Percentiles rank a stretch among this genome's conserved stretches.
These are phyloP conservation scores for Cheirogaleus major DNA, from an alignment of 2,797 vertebrate genomes.

Conservation along the genomic window DNA sequence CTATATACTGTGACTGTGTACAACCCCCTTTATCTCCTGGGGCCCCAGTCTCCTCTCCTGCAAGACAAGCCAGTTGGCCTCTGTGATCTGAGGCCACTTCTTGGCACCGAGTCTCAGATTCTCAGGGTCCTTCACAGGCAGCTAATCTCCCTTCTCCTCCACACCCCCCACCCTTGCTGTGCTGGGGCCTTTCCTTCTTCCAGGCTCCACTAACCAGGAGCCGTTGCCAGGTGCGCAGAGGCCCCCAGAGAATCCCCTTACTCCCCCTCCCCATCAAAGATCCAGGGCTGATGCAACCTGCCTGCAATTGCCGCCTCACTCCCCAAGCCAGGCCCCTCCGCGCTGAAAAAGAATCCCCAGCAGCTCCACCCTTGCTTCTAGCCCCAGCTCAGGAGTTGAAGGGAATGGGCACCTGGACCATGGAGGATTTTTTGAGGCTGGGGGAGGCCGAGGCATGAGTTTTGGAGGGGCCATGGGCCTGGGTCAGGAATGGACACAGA, in stretches of 20 bases:
- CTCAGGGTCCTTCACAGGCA: background rate
- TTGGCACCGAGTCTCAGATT: background rate
- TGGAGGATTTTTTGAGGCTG: background rate
- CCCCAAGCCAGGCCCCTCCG: conserved; percentile 54
- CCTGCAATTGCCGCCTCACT: conserved; percentile 73
- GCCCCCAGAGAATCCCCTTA: conserved; percentile 51
- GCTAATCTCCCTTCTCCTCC: background rate
- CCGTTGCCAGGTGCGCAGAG: conserved; percentile 6
- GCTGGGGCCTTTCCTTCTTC: background rate
- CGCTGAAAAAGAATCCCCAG: conserved; percentile 74
- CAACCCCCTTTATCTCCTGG: background rate
- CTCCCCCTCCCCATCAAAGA: conserved; percentile 27
- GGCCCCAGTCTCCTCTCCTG: background rate
- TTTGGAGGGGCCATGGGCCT: background rate
- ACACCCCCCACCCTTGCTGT: background rate
- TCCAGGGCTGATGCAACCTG: conserved; percentile 82
- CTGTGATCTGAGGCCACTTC: background rate
- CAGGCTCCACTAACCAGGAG: background rate
- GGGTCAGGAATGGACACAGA: background rate
- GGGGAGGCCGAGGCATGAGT: background rate
- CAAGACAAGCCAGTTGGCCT: background rate
- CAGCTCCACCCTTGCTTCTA: conserved; percentile 7
- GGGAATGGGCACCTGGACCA: background rate
- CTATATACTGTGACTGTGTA: background rate
- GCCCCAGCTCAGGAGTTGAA: background rate